Evolutionary conservation across 1,140 invertebrate species (phyloP).

Genomic region (Sitobion miscanthi): DNA sequence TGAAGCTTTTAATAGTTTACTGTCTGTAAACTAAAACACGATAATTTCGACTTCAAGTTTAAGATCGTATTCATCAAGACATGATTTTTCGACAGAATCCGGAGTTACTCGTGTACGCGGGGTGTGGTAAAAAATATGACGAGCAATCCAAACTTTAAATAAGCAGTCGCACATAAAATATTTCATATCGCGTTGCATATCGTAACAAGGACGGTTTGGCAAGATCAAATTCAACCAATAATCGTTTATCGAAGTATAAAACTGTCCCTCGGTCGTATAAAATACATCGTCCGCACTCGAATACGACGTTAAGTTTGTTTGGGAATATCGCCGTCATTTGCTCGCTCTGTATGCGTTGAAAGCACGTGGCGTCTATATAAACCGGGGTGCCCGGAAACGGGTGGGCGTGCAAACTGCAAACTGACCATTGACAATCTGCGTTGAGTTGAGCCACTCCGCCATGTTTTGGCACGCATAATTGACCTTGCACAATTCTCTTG

Average conservation of each 20-base stretch:
- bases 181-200: neutral
- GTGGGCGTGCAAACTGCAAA: conserved; percentile 47
- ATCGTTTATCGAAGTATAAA: neutral
- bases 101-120: neutral
- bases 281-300: neutral
- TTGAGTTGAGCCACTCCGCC: conserved; percentile 10
- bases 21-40: too few species aligned
- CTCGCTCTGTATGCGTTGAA: conserved; percentile 20
- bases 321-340: neutral
- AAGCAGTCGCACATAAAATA: neutral
- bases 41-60: neutral
- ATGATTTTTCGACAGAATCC: neutral
- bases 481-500: conserved; percentile 34
- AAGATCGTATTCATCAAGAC: neutral
- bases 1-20: neutral
- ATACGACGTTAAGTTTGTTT: neutral
- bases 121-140: neutral
- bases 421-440: conserved; percentile 46
- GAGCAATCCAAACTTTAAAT: neutral
- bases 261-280: neutral
- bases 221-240: neutral
- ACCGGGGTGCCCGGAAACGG: conserved; percentile 33
- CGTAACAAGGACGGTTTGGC: neutral
- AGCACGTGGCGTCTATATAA: conserved; percentile 11
- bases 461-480: conserved; percentile 46